These are phyloP conservation scores for Apamea monoglypha DNA, from an alignment of 2,888 invertebrate genomes.

Conservation along the genomic window DNA sequence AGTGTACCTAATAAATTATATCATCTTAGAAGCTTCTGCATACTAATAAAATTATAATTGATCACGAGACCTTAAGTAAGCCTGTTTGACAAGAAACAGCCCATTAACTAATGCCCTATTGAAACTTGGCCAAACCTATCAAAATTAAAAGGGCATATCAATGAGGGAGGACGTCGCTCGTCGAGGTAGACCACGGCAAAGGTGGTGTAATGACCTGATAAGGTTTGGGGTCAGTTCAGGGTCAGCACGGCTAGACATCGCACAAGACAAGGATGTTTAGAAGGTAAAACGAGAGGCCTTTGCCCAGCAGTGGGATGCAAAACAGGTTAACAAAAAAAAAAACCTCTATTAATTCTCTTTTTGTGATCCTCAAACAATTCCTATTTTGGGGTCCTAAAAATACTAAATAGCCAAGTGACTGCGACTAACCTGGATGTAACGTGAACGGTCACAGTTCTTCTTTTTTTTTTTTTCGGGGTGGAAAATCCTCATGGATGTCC, in stretches of 20 bases:
- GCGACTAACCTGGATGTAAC: neutral
- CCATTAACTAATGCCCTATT: slow-evolving; percentile 40
- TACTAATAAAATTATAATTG: slow-evolving; percentile 33
- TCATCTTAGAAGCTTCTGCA: slow-evolving; percentile 22
- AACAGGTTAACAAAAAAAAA: too few species aligned
- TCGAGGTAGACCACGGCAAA: too few species aligned
- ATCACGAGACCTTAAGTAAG: slow-evolving; percentile 18
- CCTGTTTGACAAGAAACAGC: slow-evolving; percentile 16
- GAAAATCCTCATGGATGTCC: too few species aligned
- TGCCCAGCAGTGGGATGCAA: too few species aligned
- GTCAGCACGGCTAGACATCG: too few species aligned
- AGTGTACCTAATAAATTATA: slow-evolving; percentile 10
- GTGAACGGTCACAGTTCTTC: neutral
- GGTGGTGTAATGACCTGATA: too few species aligned
- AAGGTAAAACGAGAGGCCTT: too few species aligned
- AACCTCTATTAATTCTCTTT: neutral
- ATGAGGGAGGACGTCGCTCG: too few species aligned
- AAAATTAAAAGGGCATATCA: slow-evolving; percentile 29
- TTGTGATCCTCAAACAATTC: neutral
- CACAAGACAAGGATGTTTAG: too few species aligned
- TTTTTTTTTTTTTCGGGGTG: too few species aligned
- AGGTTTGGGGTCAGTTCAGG: too few species aligned
- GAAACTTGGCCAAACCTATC: slow-evolving; percentile 24
- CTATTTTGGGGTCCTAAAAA: neutral
- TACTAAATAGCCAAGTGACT: neutral